phyloP scores from a whole-genome alignment of 2,113 vertebrate genomes.

The Bagarius yarrelli region DNA sequence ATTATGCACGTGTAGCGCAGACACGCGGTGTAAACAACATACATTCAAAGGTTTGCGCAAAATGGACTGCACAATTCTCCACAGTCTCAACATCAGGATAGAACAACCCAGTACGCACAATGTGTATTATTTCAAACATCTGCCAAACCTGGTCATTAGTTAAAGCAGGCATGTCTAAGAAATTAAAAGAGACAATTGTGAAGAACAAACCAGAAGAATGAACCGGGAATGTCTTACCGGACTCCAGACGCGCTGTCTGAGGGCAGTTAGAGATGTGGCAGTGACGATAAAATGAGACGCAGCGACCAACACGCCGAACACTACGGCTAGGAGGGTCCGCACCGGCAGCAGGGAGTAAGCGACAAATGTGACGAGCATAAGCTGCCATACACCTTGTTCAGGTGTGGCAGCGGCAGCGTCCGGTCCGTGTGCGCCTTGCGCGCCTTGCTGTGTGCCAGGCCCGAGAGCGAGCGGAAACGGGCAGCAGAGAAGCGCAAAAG shows the following conservation, averaged over 20 bases:
- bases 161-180: not conserved
- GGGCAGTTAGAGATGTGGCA: constrained; percentile 81
- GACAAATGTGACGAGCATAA: constrained; percentile 95
- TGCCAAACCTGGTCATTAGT: not conserved
- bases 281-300: constrained; percentile 92
- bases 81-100: not conserved
- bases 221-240: constrained; percentile 78
- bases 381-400: constrained; percentile 94
- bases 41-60: not conserved
- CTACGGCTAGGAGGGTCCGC: constrained; percentile 86
- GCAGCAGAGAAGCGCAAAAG: constrained; percentile 93
- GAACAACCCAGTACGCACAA: not conserved
- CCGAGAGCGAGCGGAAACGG: constrained; percentile 83
- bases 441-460: constrained; percentile 53
- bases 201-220: not conserved
- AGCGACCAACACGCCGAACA: constrained; percentile 89
- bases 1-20: constrained; percentile 30
- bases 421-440: constrained; percentile 57
- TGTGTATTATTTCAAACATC: not conserved
- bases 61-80: not conserved
- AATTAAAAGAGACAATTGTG: not conserved
- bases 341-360: constrained; percentile 93
- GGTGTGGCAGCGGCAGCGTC: constrained; percentile 73
- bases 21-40: constrained; percentile 15
- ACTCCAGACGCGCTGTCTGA: constrained; percentile 85